Conservation (phyloP, 2,797 vertebrate genomes). For the Aphelocoma californica region DNA sequence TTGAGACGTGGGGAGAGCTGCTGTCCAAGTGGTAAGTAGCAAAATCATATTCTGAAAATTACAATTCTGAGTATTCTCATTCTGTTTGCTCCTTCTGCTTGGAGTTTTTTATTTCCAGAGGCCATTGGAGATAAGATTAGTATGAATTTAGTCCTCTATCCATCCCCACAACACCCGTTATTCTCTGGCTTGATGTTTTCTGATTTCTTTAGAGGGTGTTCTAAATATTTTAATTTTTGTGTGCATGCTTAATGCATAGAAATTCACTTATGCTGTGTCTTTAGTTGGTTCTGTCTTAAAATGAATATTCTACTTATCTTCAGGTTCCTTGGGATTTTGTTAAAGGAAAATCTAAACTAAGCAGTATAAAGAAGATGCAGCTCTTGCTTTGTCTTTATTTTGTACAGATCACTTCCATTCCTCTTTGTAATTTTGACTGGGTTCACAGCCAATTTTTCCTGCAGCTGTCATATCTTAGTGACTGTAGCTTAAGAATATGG, state of each 20-base stretch:
- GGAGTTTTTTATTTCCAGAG: neutral
- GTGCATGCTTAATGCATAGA: neutral
- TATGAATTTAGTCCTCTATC: neutral
- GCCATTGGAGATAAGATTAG: neutral
- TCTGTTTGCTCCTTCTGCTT: neutral
- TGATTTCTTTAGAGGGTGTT: neutral
- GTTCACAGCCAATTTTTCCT: constrained; percentile 1
- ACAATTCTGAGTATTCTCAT: neutral
- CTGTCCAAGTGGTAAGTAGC: constrained; percentile 93
- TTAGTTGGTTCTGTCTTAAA: neutral
- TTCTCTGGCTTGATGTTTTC: neutral
- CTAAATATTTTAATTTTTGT: neutral
- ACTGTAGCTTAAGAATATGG: constrained; percentile 20
- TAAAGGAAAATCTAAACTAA: neutral
- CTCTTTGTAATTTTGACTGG: constrained; percentile 1
- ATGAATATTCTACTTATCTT: neutral
- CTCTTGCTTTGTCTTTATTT: neutral
- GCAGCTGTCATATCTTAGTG: constrained; percentile 38
- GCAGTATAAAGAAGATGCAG: neutral
- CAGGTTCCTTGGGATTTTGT: neutral
- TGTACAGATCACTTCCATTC: neutral
- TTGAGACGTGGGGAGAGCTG: constrained; percentile 98
- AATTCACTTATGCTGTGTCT: neutral
- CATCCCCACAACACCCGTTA: neutral
- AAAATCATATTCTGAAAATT: neutral